A percentile compares a stretch with the other conserved stretches of the same genome.
Evolutionary conservation across 2,113 vertebrate genomes (phyloP).

Genomic region (Xiphophorus maculatus): DNA sequence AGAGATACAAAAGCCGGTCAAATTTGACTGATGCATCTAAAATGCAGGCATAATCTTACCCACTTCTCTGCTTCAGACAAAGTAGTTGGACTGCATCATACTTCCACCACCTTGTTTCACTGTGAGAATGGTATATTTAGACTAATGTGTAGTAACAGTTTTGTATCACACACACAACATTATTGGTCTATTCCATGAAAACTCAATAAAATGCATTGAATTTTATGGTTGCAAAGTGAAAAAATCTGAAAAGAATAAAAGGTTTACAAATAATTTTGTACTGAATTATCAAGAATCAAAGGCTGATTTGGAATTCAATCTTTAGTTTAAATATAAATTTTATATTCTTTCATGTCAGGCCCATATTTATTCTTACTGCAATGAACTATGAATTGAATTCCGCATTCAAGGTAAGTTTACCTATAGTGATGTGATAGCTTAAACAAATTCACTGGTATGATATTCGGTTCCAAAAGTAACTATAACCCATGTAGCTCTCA

Average conservation of each 20-base stretch:
- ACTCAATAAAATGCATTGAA: too few species aligned
- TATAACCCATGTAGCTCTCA: slow-evolving; percentile 27
- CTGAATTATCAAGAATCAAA: background rate
- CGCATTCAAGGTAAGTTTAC: slow-evolving; percentile 30
- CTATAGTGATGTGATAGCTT: slow-evolving; percentile 1
- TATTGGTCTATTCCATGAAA: background rate
- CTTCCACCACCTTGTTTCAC: background rate
- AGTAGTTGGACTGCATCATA: background rate
- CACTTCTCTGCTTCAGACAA: background rate
- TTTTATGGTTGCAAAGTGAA: too few species aligned
- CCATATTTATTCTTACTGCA: background rate
- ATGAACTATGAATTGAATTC: background rate
- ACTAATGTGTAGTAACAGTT: background rate
- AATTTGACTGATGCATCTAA: background rate
- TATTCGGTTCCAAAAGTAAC: slow-evolving; percentile 20
- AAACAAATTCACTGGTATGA: background rate
- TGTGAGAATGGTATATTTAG: background rate
- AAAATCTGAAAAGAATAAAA: background rate
- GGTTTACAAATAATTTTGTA: background rate
- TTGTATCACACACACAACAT: background rate
- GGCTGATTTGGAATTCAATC: slow-evolving; percentile 11
- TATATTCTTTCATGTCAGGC: slow-evolving; percentile 4
- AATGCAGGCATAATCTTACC: background rate
- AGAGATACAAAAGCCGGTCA: background rate
- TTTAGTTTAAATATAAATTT: slow-evolving; percentile 20